Evolutionary conservation across 2,113 vertebrate genomes (phyloP), one percentile per base, ranked within the genome.

Genomic region (Sprattus sprattus): DNA sequence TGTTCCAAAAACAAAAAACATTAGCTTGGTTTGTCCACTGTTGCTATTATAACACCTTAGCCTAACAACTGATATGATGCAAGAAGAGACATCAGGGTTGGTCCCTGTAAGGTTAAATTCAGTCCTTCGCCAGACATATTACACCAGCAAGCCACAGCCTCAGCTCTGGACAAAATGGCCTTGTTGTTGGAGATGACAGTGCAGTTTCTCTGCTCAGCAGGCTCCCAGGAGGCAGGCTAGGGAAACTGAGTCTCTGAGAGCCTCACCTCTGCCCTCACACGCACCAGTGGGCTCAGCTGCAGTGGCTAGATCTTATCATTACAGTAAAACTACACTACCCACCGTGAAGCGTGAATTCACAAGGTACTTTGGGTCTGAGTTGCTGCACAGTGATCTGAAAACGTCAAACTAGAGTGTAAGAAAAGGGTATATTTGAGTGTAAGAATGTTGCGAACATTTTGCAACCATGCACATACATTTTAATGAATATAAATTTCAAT

Each of bases 181-280:
- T 75, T 86, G 88, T 88, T 91, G 85, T 89, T 86, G 22, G 57
- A 87, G 86, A 87, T 92, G 92, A 93, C 88, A 46, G 44, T 85
- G 92, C 89, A 90, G 82, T 92, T 92, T 92, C 83, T 88, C 81
- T 67, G 49, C 52, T 52, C 82, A 6, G 54, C 16, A 50, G 83
- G 80, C 28, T 81, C 88, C 78, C 32, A 2, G 39, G 67, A 86
- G 52, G 75, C 44, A 18, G 45, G 39, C 57, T 7, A 52, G 25
- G 49, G 83, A 45, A 86, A 82, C 81, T 57, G 32, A 71, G 32
- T 52, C 83, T 28, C 25, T 39, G 71, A 78, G 71, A 78, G 71
- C 32, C 71, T 78, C 71, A 78, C 71, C 71, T 78, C 71, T 78
- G 71, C 71, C 71, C 71, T 78, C 71, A 32, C 71, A 78, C 71